Evolutionary conservation across 2,797 vertebrate species (phyloP), one percentile per base, ranked within the genome.

Genomic region (Microcaecilia unicolor): DNA sequence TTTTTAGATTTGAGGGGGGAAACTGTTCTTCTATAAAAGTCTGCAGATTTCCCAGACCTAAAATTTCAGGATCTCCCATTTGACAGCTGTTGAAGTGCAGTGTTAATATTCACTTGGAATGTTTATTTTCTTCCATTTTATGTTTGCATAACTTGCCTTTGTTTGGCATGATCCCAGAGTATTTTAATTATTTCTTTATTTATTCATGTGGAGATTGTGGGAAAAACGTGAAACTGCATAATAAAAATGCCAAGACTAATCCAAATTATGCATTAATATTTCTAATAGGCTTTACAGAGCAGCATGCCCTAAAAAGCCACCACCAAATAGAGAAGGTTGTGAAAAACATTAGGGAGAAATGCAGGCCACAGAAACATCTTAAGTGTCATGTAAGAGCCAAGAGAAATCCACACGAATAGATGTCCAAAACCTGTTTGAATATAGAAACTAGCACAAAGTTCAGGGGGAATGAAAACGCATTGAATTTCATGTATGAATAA

Each of bases 121-220:
- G 53, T 17, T 29, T 65, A 43, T 65, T 67, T 77, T 62, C 37
- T 55, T 34, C 30, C 24, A 34, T 35, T 53, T 24, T 41, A 45
- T 33, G 19, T 24, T 55, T 46, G 58, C 28, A 37, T 37, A 48
- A 39, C 21, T 55, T 56, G 40, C 55, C 48, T 35, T 61, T 45
- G 38, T 38, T 32, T 64, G 57, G 53, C 47, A 61, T 9, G 3
- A 38, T 58, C 19, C 48, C 29, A 28, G 28, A 25, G 58, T 58
- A 28, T 54, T 9, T 25, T 17, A 12, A 59, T 64, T 57, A 11
- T 37, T 52, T 55, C 65, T 43, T 55, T 70, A 49, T 58, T 62
- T 62, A 36, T 48, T 40, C 61, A 62, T 59, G 34, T 33, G 11
- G 41, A 61, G 67, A 60, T 66, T 64, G 41, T 29, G 25, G n/a